Percentiles rank a stretch among this genome's conserved stretches.
phyloP scores from a whole-genome alignment of 2,797 vertebrate genomes.

The Oreortyx pictus region DNA sequence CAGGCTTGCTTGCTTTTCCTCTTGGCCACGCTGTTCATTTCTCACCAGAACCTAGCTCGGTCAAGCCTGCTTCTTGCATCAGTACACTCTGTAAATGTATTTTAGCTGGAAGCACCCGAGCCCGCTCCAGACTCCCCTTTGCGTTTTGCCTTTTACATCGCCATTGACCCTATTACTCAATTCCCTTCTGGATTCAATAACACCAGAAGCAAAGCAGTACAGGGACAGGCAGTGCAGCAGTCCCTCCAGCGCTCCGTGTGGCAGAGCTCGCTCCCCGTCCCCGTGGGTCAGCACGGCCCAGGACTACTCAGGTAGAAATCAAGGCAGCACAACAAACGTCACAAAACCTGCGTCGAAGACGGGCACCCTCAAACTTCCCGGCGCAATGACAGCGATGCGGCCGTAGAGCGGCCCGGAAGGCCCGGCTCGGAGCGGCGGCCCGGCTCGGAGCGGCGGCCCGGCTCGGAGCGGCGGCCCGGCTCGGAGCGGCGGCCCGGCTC shows the following conservation, averaged over 20 bases:
- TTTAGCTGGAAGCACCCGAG: not conserved
- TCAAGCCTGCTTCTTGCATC: not conserved
- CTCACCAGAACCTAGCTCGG: not conserved
- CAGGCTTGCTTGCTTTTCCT: not conserved
- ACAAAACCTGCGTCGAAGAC: fast-evolving
- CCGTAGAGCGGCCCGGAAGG: not conserved
- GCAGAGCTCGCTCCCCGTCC: fast-evolving
- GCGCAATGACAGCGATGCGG: fast-evolving
- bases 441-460: too few species aligned
- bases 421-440: not conserved
- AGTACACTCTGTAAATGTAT: not conserved
- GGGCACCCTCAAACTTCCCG: fast-evolving
- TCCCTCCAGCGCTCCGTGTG: not conserved
- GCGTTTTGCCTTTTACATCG: not conserved
- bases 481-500: not conserved
- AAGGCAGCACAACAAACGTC: not conserved
- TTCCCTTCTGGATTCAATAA: not conserved
- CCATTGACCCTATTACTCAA: not conserved
- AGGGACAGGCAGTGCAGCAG: not conserved
- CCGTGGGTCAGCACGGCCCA: not conserved
- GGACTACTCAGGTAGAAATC: not conserved
- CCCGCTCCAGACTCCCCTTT: not conserved
- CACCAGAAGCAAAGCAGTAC: not conserved
- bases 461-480: too few species aligned
- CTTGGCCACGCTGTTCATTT: not conserved